phyloP scores from a whole-genome alignment of 2,797 vertebrate species.

The Centropyge bicolor region DNA sequence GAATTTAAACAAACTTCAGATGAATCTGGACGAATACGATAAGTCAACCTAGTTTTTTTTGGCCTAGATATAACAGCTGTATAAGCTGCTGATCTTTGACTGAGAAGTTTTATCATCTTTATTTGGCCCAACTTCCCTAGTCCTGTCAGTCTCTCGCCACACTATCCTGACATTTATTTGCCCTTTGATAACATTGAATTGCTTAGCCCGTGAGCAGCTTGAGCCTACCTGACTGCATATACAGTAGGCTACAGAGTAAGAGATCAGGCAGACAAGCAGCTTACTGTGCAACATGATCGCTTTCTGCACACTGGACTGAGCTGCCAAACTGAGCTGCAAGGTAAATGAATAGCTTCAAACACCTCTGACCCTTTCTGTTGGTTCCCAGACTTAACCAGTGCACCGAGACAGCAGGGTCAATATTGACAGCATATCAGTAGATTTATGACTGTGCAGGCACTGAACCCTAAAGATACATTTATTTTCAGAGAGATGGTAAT shows the following conservation, averaged over 20 bases:
- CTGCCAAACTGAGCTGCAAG: slow-evolving; percentile 18
- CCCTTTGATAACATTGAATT: slow-evolving; percentile 22
- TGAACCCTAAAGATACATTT: slow-evolving; percentile 63
- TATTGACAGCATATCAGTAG: slow-evolving; percentile 52
- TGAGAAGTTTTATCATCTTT: background rate
- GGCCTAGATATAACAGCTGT: background rate
- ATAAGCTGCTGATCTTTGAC: slow-evolving; percentile 5
- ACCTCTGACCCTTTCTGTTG: slow-evolving; percentile 17
- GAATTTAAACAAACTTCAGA: background rate
- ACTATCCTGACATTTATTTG: slow-evolving; percentile 18
- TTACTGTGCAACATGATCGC: slow-evolving; percentile 4
- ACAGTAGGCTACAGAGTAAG: background rate
- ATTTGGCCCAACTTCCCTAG: background rate
- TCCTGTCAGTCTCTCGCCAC: background rate
- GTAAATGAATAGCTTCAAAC: slow-evolving; percentile 38
- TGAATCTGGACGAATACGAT: background rate
- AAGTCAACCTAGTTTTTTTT: background rate
- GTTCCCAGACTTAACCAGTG: slow-evolving; percentile 4
- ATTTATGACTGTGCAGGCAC: slow-evolving; percentile 58
- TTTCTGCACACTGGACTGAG: background rate
- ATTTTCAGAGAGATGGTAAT: slow-evolving; percentile 56
- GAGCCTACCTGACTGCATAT: background rate
- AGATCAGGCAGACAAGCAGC: slow-evolving; percentile 28
- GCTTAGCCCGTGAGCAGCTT: slow-evolving; percentile 20
- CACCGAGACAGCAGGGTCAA: slow-evolving; percentile 50